Evolutionary conservation across 2,113 vertebrate genomes (phyloP), one percentile per base, ranked within the genome.

Genomic region (Phaethornis superciliosus): DNA sequence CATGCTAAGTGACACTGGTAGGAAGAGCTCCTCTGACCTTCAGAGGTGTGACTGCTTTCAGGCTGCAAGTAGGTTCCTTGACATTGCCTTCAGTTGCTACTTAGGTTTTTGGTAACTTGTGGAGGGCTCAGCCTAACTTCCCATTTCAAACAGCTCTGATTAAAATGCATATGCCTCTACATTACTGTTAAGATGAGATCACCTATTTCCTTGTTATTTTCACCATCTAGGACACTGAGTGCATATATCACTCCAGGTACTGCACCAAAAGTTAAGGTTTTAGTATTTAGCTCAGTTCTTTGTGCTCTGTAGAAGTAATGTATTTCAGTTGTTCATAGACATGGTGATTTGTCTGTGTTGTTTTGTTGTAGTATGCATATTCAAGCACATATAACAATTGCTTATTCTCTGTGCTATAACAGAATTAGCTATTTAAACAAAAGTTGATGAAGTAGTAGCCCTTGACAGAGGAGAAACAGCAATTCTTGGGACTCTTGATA

Each of bases 191-290:
- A 8, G 33, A 69, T 92, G 62, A 81, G 80, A 92, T 64, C 78
- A 90, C 62, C 65, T 42, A 9, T 72, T 89, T 89, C 47, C 64
- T 90, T 46, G 20, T 81, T 92, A 81, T 65, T 28, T 67, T 90
- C 40, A 67, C 77, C 24, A 46, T 82, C 59, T 40, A 79, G 42
- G 54, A 82, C 75, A 79, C 94, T 22, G 21, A 54, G 8, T 76
- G 59, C 86, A 81, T 92, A 81, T 91, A 91, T 72, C 89, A 52
- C 32, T 74, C 94, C 89, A 91, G 93, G 91, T 96, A 93, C 79
- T 85, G 51, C 51, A 76, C 58, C 35, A 87, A 81, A 92, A 89
- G 24, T 90, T 60, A 6, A 6, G 16, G 35, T 87, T 78, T 94
- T 65, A 85, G 51, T 46, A 21, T 54, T 90, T 92, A 74, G 70